A percentile compares a stretch with the other conserved stretches of the same genome.
Conservation (phyloP, 2,113 vertebrate species). For the Amazona guildingii region DNA sequence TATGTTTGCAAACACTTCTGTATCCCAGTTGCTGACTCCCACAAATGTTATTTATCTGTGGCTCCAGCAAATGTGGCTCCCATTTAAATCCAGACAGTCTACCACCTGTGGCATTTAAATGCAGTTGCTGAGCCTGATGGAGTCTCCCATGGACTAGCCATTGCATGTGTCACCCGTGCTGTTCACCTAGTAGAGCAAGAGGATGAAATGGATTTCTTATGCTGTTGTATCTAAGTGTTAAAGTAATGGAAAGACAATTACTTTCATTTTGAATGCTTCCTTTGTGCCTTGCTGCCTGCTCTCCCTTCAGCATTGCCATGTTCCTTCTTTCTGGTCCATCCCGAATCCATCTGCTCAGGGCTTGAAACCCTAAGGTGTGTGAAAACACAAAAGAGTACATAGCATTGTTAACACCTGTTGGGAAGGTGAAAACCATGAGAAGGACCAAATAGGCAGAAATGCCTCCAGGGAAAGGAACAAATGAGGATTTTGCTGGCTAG, state of each 20-base stretch:
- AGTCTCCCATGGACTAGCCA: background rate
- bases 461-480: background rate
- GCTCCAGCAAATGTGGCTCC: background rate
- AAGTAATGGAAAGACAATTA: background rate
- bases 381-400: background rate
- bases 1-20: background rate
- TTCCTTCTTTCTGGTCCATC: background rate
- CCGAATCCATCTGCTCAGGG: background rate
- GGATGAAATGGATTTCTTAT: background rate
- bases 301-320: background rate
- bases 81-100: background rate
- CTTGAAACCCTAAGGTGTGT: background rate
- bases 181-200: background rate
- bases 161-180: background rate
- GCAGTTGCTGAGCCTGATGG: background rate
- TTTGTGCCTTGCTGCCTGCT: background rate
- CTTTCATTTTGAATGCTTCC: background rate
- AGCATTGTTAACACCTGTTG: background rate
- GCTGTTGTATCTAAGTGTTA: background rate
- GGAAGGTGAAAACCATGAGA: background rate
- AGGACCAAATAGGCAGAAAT: background rate
- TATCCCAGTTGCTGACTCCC: background rate
- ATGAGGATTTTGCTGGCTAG: background rate
- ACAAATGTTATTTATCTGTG: background rate
- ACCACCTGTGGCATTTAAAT: background rate